A percentile compares a stretch with the other conserved stretches of the same genome.
Evolutionary conservation across 2,888 invertebrate species (phyloP).

Genomic region (Neocrepidodera transversa): DNA sequence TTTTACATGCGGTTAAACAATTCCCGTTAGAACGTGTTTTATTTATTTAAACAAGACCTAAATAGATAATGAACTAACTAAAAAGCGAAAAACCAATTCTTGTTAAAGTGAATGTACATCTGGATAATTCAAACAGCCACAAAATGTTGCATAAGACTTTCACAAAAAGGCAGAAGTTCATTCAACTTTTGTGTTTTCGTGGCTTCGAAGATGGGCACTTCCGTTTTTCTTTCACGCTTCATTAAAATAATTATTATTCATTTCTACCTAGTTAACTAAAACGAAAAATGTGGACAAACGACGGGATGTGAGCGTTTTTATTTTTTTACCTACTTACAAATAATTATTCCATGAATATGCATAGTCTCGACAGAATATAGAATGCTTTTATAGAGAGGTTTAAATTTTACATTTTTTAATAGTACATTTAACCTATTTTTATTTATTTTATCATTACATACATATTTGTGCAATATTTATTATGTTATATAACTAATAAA

Average conservation of each 20-base stretch:
- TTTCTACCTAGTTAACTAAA: conserved; percentile 9
- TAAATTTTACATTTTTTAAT: too few relatives aligned
- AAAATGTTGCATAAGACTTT: conserved; percentile 21
- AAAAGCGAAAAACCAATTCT: conserved; percentile 4
- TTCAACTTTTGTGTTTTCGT: conserved; percentile 19
- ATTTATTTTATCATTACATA: too few relatives aligned
- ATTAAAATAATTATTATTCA: conserved; percentile 11
- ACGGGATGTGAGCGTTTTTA: conserved; percentile 17
- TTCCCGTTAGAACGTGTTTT: too few relatives aligned
- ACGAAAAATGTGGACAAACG: conserved; percentile 5
- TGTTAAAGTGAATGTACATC: conserved; percentile 2
- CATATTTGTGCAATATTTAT: too few relatives aligned
- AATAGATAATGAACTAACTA: conserved; percentile 5
- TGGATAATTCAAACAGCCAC: conserved; percentile 1
- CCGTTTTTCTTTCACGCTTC: conserved; percentile 23
- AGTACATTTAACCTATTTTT: too few relatives aligned
- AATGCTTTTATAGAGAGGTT: too few relatives aligned
- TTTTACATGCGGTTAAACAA: too few relatives aligned
- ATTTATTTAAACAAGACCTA: conserved; percentile 10
- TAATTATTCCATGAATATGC: neutral
- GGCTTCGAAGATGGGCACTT: conserved; percentile 14
- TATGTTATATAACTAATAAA: too few relatives aligned
- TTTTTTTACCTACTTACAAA: neutral
- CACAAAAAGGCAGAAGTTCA: conserved; percentile 17
- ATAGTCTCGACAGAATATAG: too few relatives aligned